These are phyloP conservation scores for Bombus huntii DNA, from an alignment of 1,140 invertebrate species.

Conservation along the genomic window DNA sequence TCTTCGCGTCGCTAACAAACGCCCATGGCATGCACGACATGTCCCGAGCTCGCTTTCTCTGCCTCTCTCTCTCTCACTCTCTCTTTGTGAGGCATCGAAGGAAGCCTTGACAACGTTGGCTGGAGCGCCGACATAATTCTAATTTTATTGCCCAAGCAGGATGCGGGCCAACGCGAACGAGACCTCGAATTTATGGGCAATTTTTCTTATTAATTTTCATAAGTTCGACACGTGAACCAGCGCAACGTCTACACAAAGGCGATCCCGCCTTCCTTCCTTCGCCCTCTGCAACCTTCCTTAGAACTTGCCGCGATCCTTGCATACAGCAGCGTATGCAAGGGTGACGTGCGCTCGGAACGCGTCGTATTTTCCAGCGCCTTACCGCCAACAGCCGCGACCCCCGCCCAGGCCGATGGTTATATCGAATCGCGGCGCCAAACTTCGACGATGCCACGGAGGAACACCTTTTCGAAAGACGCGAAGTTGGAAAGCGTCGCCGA, in stretches of 20 bases:
- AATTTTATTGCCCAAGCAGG: slow-evolving; percentile 80
- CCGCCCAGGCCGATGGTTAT: neutral
- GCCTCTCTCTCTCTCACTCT: neutral
- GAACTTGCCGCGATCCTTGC: neutral
- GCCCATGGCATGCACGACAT: slow-evolving; percentile 52
- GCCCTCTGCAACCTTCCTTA: neutral
- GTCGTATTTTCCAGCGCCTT: slow-evolving; percentile 5
- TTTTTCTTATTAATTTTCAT: slow-evolving; percentile 84
- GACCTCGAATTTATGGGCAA: slow-evolving; percentile 80
- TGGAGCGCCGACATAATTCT: slow-evolving; percentile 77
- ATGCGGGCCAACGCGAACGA: slow-evolving; percentile 63
- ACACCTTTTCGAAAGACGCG: neutral
- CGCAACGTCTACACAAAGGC: slow-evolving; percentile 72
- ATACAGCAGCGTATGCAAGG: neutral
- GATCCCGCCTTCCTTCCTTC: neutral
- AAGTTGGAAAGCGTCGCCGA: neutral
- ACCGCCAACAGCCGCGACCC: neutral
- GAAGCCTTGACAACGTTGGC: neutral
- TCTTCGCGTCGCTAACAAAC: slow-evolving; percentile 79
- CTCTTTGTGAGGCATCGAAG: slow-evolving; percentile 11
- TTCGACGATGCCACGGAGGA: neutral
- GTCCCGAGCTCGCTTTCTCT: neutral
- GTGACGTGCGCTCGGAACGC: neutral
- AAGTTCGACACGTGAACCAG: slow-evolving; percentile 80
- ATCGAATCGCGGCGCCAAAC: neutral